Evolutionary conservation across 2,888 invertebrate genomes (phyloP), one percentile per base, ranked within the genome.

Genomic region (Lasius fuliginosus): DNA sequence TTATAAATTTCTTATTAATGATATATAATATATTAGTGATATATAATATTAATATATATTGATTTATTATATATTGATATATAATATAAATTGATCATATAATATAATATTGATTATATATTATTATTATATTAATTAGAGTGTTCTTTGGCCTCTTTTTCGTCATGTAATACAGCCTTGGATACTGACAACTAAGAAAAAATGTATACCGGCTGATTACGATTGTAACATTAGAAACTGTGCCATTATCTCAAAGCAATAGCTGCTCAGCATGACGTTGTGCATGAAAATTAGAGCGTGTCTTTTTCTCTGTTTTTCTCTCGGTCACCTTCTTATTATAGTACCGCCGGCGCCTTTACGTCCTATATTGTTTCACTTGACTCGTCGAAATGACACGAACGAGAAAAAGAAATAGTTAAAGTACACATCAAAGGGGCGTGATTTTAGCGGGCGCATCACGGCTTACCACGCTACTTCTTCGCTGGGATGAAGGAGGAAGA

Each of bases 211-310:
- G 27, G 85, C 86, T 90, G 89, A 90, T 90, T 87, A 87, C 76
- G 88, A 90, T 90, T 86, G 85, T 86, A 85, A 89, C 87, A 88
- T 86, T 81, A 85, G 83, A 84, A 86, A 86, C 86, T 88, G 81
- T 87, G 84, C 81, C 87, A 86, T 89, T 87, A 87, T 81, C 83
- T 87, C 85, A 76, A 74, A 68, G 23, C 5, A 73, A 46, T 56
- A 60, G 12, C 30, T 18, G 49, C 53, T 42, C 27, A 15, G 69
- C 30, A 33, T 64, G 30, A 60, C 1, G 36, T n/a, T 4, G 15
- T 62, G 53, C 23, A 71, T 65, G 18, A 49, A 83, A 83, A 85
- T 83, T 77, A 77, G 60, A 77, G 49, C 46, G 30, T 27, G 27
- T 53, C 6, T n/a, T n/a, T 53, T 53, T 46, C 0, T 15, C 18